Base-by-base conservation (phyloP, 2,113 vertebrate species). In the Anarrhichthys ocellatus region DNA sequence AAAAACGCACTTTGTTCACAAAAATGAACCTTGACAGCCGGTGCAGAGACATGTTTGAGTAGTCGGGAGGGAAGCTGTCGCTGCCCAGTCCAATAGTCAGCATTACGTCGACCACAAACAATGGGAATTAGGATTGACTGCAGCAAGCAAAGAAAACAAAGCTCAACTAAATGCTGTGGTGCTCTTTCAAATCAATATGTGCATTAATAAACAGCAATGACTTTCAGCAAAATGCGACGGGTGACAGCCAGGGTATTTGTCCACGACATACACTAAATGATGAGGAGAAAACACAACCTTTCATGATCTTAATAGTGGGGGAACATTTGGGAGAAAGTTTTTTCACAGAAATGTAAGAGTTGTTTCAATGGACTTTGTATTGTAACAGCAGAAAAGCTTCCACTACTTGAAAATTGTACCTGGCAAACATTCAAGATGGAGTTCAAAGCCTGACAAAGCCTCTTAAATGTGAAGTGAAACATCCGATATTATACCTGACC, bases 361-460 rank as follows among this genome's bases (percentile, higher is more conserved):
- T 63, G 27, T 71, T 27, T 54, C 4, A 71, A 22, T 17, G 1
- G 18, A 18, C 2, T 4, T 6, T 42, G 13, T 67, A 61, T 48
- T 48, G 11, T 8, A 22, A 52, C 50, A 62, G 4, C 73, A 68
- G 6, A 15, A 38, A 46, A 61, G 6, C 27, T 27, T 69, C 29
- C 17, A 50, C 2, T 0, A 20, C 36, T 32, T 64, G 29, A 74
- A 67, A 52, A 76, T 64, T 42, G 27, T 36, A 24, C 52, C 46
- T 52, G n/a, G 50, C 72, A 81, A 34, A 71, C 27, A 72, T 63
- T 27, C 2, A 44, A 64, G 52, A 24, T 58, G 22, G 52, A 61
- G 73, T 29, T 83, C 61, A 83, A 76, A 86, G 46, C 34, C n/a
- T 22, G 7, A n/a, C 48, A 73, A 61, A 80, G 36, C 36, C 34